Evolutionary conservation across 2,113 vertebrate genomes (phyloP), one percentile per base, ranked within the genome.

Genomic region (Pseudorectes ferrugineus): DNA sequence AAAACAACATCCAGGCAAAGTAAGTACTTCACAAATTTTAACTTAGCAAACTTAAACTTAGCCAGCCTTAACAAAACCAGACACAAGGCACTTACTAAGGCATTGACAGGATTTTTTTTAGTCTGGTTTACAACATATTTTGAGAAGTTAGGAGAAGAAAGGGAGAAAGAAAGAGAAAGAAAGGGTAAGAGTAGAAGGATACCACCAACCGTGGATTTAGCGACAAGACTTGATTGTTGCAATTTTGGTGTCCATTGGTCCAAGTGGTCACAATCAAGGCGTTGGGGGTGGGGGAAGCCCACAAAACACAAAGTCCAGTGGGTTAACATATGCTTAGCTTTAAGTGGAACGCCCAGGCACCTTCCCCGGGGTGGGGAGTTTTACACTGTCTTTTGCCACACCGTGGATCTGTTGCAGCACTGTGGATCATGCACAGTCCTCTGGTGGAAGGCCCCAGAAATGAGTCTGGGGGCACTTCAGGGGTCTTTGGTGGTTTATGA

Each of bases 211-310:
- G 0, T 58, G 51, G 33, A 51, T 45, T 36, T 23, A 43, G 23
- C 2, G 3, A 45, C 5, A 11, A n/a, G 76, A n/a, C 26, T 58
- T 14, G 2, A 38, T 71, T 42, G 66, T 26, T 79, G 22, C 26
- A 57, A 7, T 74, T 38, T 66, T 29, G 6, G 23, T 65, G 14
- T 49, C 28, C 24, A 42, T 58, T 88, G 10, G 14, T 38, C 31
- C 7, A 21, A 79, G 22, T 26, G 14, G 29, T 63, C 8, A 10
- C 24, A 51, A 5, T 48, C 48, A 17, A 55, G 35, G 31, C 22
- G 14, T 24, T 0, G 0, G 3, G 21, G 4, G 2, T 25, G 10
- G 35, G 6, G 18, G 21, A 63, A 55, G 11, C 21, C 17, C 31
- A 31, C 1, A 11, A 35, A 63, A 22, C 28, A 31, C 24, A 31